Base-by-base conservation (phyloP, 2,888 invertebrate species). In the Apodemia zela region DNA sequence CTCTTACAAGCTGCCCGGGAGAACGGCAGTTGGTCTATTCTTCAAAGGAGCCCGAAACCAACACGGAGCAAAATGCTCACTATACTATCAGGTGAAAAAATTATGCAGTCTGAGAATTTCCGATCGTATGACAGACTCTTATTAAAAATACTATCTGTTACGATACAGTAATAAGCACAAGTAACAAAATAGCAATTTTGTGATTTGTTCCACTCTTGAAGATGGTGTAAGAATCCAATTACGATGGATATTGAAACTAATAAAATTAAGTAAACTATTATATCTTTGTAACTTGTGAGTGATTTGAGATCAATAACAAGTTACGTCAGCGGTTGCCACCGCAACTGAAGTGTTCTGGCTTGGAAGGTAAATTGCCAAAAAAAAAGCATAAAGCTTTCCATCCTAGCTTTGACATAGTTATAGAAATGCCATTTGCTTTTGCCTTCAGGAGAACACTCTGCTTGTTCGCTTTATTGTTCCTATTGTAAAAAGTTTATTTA, bases 91-190 rank as follows among this genome's bases (percentile, higher is more conserved):
- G n/a, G 11, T 45, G 2, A 78, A 65, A 62, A 63, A 64, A 42
- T 60, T 72, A 75, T 75, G 76, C 71, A 60, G 73, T 67, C 68
- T 72, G 76, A 73, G 71, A 73, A 71, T 73, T 70, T 75, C 77
- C 66, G 66, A 59, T 62, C 49, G 83, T 81, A 81, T 81, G 85
- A 82, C 80, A 76, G 77, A 78, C 75, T 75, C 76, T 80, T 73
- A 75, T 73, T 64, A 59, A 59, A 60, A 45, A 51, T 49, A 38
- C 21, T 15, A 11, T 49, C 10, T 63, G 13, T 29, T 59, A 57
- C 38, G 42, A 58, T 29, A 35, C 11, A 29, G 51, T 33, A 45
- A 45, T 35, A 62, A 33, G 51, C 33, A 25, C 61, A n/a, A 61
- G 49, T 25, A 61, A 57, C 54, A 57, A 57, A 47, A 59, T 63